Percentiles rank a stretch among this genome's conserved stretches.
phyloP scores from a whole-genome alignment of 1,140 invertebrate species.

The Apis laboriosa region DNA sequence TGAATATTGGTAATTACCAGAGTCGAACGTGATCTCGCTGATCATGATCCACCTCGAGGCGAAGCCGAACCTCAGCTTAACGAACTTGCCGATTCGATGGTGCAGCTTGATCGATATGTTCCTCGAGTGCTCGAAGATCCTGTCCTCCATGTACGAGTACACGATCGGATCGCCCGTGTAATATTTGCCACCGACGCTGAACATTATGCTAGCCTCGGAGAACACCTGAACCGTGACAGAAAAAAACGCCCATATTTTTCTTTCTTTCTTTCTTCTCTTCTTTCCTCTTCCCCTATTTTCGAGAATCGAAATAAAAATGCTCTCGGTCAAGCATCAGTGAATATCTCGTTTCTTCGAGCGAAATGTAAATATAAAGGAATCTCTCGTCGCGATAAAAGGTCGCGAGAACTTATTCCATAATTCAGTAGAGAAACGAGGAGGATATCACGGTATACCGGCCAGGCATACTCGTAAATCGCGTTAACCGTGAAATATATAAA shows the following conservation, averaged over 20 bases:
- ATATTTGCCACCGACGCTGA: slow-evolving; percentile 87
- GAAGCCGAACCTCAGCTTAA: slow-evolving; percentile 85
- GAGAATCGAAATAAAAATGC: neutral
- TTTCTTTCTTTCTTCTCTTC: no score
- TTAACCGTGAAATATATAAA: slow-evolving; percentile 10
- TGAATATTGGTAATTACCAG: slow-evolving; percentile 75
- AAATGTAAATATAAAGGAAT: neutral
- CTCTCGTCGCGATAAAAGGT: neutral
- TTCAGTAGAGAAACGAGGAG: neutral
- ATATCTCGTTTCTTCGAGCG: neutral
- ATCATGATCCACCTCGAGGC: slow-evolving; percentile 87
- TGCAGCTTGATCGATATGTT: slow-evolving; percentile 85
- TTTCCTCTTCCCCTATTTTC: neutral
- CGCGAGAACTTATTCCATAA: neutral
- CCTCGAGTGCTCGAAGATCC: slow-evolving; percentile 84
- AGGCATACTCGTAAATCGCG: neutral
- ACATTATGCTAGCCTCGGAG: slow-evolving; percentile 84
- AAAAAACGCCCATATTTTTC: slow-evolving; percentile 19
- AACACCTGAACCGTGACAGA: slow-evolving; percentile 80
- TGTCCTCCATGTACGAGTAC: slow-evolving; percentile 84
- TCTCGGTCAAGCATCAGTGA: neutral
- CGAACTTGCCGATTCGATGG: slow-evolving; percentile 84
- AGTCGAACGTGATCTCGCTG: slow-evolving; percentile 85
- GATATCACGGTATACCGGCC: neutral
- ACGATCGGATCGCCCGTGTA: slow-evolving; percentile 84